Base-by-base conservation (phyloP, 2,797 vertebrate genomes). In the Cynopterus sphinx region DNA sequence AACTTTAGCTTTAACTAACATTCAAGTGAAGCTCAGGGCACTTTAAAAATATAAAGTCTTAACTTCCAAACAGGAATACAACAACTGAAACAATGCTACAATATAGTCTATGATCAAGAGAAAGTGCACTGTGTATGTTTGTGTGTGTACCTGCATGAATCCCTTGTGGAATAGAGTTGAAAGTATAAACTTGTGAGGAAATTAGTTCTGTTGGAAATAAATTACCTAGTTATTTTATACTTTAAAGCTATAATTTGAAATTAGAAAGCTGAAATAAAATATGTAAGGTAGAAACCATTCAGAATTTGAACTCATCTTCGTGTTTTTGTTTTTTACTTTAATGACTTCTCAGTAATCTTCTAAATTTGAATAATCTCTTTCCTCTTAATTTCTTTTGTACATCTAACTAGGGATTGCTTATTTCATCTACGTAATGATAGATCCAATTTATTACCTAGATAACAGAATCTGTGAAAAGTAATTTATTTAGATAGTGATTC, bases 111-210 rank as follows among this genome's bases (percentile, higher is more conserved):
- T 0, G 8, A 55, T 2, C 31, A 88, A 31, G 43, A 91, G 31
- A 46, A 53, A 36, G 53, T 21, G 16, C 2, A 26, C 31, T n/a
- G 5, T 4, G 21, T 10, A 3, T 21, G 13, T 31, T 3, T 17
- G 28, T 4, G 9, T 55, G 39, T 10, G 9, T 1, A 1, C 0
- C 7, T 1, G 13, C 13, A 6, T 0, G 4, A 33, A 26, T 3
- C 17, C 55, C 90, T 87, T n/a, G 61, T 61, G 39, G 22, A 17
- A 3, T 21, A 79, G 77, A 13, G 19, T 51, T 21, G 26, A 87
- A 63, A 90, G 53, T 19, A 0, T 39, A 77, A 88, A 67, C 15
- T 61, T 15, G 9, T 16, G 28, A 90, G n/a, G 73, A 86, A 77
- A 39, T 89, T 77, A 90, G 31, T 61, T 85, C 31, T 46, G 28